These are phyloP conservation scores for Gallinago media DNA, from an alignment of 2,113 vertebrate species.

Conservation along the genomic window DNA sequence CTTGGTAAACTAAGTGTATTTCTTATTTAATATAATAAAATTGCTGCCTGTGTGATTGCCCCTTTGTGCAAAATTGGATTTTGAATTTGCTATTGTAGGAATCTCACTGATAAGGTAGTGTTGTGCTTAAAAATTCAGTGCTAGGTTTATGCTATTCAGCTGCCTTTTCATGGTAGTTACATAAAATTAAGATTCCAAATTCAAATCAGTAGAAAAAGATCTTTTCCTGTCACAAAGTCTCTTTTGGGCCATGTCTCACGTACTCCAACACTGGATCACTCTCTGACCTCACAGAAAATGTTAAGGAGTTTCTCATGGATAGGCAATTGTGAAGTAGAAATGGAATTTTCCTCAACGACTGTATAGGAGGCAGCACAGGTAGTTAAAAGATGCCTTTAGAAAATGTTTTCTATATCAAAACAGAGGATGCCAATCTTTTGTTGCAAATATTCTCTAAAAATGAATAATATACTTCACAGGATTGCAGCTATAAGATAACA, in stretches of 20 bases:
- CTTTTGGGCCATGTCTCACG: not conserved
- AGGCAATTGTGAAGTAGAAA: not conserved
- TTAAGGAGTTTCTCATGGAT: not conserved
- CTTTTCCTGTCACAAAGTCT: not conserved
- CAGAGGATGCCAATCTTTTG: not conserved
- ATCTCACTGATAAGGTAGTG: not conserved
- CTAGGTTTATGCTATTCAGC: not conserved
- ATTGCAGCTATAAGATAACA: not conserved
- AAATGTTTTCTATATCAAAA: not conserved
- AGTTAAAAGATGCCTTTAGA: not conserved
- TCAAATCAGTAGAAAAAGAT: not conserved
- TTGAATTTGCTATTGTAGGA: not conserved
- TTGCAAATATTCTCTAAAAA: not conserved
- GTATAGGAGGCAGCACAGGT: not conserved
- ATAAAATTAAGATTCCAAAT: not conserved
- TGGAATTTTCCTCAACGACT: not conserved
- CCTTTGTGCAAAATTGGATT: slow-evolving; percentile 8
- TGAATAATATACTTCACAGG: not conserved
- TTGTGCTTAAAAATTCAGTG: not conserved
- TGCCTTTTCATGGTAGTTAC: not conserved
- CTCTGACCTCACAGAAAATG: not conserved
- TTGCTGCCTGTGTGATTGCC: not conserved
- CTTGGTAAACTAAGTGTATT: slow-evolving; percentile 4
- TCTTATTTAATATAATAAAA: not conserved
- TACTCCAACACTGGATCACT: not conserved